These are phyloP conservation scores for Chaunax sp. DNA, from an alignment of 2,797 vertebrate genomes.

Conservation along the genomic window DNA sequence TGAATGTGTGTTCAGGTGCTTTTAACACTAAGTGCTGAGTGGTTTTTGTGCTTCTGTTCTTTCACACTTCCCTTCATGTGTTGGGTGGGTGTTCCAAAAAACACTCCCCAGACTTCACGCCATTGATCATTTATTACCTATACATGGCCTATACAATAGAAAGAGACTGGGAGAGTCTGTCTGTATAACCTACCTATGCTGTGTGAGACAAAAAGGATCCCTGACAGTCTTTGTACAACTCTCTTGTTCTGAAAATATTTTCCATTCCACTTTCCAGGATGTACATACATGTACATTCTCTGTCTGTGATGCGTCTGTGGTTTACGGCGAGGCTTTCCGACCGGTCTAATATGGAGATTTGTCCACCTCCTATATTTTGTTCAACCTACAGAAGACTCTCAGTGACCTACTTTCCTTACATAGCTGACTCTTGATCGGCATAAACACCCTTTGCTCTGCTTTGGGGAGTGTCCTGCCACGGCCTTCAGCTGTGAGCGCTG, in stretches of 20 bases:
- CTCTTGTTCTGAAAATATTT: constrained; percentile 11
- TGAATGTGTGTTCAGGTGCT: no score
- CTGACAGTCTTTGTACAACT: not conserved
- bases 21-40: no score
- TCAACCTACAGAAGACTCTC: constrained; percentile 45
- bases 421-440: constrained; percentile 55
- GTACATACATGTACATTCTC: not conserved
- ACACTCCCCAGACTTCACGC: no score
- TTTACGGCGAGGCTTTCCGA: constrained; percentile 6
- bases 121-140: not conserved
- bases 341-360: constrained; percentile 48
- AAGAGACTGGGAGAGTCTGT: not conserved
- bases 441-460: constrained; percentile 27
- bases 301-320: constrained; percentile 5
- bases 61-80: no score
- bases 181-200: not conserved
- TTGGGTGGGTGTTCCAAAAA: no score
- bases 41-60: no score
- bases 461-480: constrained; percentile 55
- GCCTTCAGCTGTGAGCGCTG: constrained; percentile 34
- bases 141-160: not conserved
- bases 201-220: not conserved
- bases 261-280: constrained; percentile 1
- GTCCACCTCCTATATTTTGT: constrained; percentile 28
- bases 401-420: constrained; percentile 79